Evolutionary conservation across 2,797 vertebrate genomes (phyloP), one percentile per base, ranked within the genome.

Genomic region (Sternotherus odoratus): DNA sequence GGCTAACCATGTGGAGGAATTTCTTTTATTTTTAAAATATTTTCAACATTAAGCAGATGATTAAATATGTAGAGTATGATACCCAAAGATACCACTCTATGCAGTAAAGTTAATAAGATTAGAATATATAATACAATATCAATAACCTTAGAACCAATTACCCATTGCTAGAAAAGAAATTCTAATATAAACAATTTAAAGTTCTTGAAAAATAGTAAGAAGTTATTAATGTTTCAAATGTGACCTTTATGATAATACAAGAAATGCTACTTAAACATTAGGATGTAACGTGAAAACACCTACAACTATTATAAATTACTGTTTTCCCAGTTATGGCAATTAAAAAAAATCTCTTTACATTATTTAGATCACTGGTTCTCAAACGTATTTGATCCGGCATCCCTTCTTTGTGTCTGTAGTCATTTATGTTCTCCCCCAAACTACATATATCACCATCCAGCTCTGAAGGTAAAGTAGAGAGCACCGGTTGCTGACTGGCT

Each of bases 11-110:
- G 69, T 94, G 86, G 96, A 96, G 85, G 85, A 87, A 96, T 95
- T 95, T 95, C 63, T 90, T 96, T 93, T 91, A 77, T 80, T 96
- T 95, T 94, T 88, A 92, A 96, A 96, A 97, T 87, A 94, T 53
- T 87, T 63, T 94, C 82, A 91, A 39, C 50, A 90, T 95, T 94
- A 97, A 95, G 83, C 60, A 95, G 89, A 88, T 92, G 90, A 96
- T 97, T 93, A 96, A 97, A 93, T 39, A 91, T 79, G 85, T 56
- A 88, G 23, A 79, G 63, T 85, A 80, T 96, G 82, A 95, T 92
- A 93, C 74, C n/a, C 83, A 91, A 77, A 75, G 82, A 97, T 96
- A 85, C 78, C 60, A 93, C 92, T 90, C 91, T 94, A 89, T 60
- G 84, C 48, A 17, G 93, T 51, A 91, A 94, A 83, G 79, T 87